A percentile compares a stretch with the other conserved stretches of the same genome.
phyloP scores from a whole-genome alignment of 2,113 vertebrate genomes.

The Microtus ochrogaster region DNA sequence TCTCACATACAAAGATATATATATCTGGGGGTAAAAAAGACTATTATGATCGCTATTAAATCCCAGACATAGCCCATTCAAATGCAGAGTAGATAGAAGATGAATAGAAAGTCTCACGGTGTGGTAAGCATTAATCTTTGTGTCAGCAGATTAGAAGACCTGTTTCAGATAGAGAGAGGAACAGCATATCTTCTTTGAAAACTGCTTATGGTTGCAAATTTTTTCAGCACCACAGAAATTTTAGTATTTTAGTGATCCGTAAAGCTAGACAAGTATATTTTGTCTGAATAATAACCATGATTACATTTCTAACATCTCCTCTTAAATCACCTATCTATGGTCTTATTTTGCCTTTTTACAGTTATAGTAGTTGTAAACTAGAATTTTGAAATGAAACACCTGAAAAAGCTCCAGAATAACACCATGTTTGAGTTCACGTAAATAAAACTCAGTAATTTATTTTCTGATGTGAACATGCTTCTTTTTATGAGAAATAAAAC shows the following conservation, averaged over 20 bases:
- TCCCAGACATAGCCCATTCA: neutral
- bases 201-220: neutral
- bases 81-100: neutral
- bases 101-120: neutral
- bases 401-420: neutral
- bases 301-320: neutral
- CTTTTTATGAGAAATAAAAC: neutral
- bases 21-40: no score
- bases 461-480: neutral
- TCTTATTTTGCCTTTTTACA: neutral
- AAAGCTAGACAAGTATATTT: neutral
- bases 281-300: neutral
- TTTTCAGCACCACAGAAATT: neutral
- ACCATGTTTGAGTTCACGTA: neutral
- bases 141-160: neutral
- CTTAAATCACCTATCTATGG: neutral
- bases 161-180: accelerated
- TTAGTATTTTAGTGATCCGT: neutral
- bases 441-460: neutral
- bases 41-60: neutral
- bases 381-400: neutral
- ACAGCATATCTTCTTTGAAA: neutral
- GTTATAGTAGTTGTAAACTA: neutral
- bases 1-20: neutral
- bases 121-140: neutral